phyloP scores from a whole-genome alignment of 2,888 invertebrate genomes.

The Lithophane leautieri region DNA sequence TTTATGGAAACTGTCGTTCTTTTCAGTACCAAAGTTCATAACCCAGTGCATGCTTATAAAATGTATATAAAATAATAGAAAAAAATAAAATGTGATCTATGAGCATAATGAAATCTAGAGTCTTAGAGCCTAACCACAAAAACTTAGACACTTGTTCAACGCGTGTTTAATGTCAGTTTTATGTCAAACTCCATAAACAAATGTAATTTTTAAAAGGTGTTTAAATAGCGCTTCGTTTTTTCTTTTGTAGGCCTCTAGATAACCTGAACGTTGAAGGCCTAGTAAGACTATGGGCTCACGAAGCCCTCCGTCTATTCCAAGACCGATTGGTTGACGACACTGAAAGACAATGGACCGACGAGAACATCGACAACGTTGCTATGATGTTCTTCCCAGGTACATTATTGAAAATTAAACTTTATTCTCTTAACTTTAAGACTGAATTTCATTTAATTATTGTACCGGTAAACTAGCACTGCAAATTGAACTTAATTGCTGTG shows the following conservation, averaged over 20 bases:
- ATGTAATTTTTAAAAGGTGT: no score
- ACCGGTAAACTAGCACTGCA: background rate
- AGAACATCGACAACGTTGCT: constrained; percentile 98
- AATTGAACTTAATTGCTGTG: background rate
- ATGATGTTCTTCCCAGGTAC: constrained; percentile 97
- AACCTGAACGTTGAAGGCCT: constrained; percentile 97
- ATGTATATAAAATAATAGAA: background rate
- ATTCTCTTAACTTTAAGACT: rapidly evolving
- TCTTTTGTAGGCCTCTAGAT: constrained; percentile 94
- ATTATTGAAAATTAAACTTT: background rate
- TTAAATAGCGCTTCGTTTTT: background rate
- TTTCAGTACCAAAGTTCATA: background rate
- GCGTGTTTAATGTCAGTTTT: no score
- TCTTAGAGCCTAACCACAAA: no score
- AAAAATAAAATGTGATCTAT: background rate
- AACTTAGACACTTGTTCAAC: no score
- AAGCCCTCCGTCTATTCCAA: constrained; percentile 99
- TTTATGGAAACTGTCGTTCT: no score
- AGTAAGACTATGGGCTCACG: constrained; percentile 99
- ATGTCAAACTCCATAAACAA: no score
- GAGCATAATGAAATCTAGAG: no score
- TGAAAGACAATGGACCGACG: constrained; percentile 99
- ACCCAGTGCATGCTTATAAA: no score
- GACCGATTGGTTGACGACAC: constrained; percentile 98
- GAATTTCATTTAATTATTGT: background rate